Evolutionary conservation across 2,113 vertebrate genomes (phyloP).

Genomic region (Heliornis fulica): DNA sequence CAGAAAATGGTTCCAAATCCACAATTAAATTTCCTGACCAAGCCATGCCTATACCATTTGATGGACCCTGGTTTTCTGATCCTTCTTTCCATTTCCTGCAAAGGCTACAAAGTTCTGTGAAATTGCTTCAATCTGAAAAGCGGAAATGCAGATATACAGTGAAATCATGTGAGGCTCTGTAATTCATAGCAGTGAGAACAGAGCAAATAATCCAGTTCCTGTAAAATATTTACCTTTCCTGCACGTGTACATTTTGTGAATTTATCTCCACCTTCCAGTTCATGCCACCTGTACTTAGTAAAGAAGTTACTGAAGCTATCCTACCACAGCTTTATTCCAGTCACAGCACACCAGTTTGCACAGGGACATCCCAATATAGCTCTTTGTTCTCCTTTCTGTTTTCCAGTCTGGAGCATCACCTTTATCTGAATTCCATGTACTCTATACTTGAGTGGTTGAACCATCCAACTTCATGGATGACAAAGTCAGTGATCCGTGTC

Average conservation of each 20-base stretch:
- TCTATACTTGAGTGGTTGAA: background rate
- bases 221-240: background rate
- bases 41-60: background rate
- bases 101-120: background rate
- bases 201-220: background rate
- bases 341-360: background rate
- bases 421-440: background rate
- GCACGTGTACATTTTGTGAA: background rate
- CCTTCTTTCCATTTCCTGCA: background rate
- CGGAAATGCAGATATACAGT: background rate
- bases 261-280: background rate
- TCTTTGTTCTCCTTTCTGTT: background rate
- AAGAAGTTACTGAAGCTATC: background rate
- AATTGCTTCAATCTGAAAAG: background rate
- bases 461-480: background rate
- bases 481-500: background rate
- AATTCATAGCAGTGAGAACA: background rate
- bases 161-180: background rate
- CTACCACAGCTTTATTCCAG: background rate
- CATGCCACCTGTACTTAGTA: background rate
- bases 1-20: background rate
- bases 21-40: background rate
- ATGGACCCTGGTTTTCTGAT: background rate
- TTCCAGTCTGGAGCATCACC: background rate
- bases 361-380: background rate